Conservation (phyloP, 2,797 vertebrate genomes). For the Poeciliopsis paucimaculata region DNA sequence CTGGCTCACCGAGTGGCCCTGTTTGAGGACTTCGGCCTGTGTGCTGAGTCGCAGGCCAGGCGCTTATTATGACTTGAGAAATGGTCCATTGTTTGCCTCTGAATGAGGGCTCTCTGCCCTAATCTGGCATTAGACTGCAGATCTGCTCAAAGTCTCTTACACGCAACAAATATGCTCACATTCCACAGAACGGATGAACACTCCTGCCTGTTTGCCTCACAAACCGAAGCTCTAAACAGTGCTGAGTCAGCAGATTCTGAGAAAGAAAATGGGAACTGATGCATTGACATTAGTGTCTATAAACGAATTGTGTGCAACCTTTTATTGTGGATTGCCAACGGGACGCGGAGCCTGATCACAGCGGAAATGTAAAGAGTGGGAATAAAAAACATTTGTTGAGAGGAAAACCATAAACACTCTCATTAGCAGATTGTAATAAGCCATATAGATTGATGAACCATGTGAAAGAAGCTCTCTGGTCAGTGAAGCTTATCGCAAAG, state of each 20-base stretch:
- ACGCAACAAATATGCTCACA: constrained; percentile 50
- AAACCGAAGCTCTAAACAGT: constrained; percentile 30
- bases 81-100: constrained; percentile 80
- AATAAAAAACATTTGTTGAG: not conserved
- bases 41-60: constrained; percentile 72
- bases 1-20: constrained; percentile 23
- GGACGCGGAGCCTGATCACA: not conserved
- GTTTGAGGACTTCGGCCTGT: constrained; percentile 50
- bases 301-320: not conserved
- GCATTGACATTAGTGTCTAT: not conserved
- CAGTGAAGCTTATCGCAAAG: not conserved
- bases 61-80: constrained; percentile 77
- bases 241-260: constrained; percentile 37
- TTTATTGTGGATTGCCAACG: not conserved
- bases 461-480: not conserved
- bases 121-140: constrained; percentile 76
- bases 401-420: not conserved
- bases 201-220: constrained; percentile 37
- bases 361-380: not conserved
- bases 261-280: not conserved
- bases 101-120: constrained; percentile 79
- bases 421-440: not conserved
- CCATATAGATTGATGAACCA: not conserved
- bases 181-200: constrained; percentile 60
- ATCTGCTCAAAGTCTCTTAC: constrained; percentile 78